Base-by-base conservation (phyloP, 2,113 vertebrate genomes). In the Recurvirostra avosetta region DNA sequence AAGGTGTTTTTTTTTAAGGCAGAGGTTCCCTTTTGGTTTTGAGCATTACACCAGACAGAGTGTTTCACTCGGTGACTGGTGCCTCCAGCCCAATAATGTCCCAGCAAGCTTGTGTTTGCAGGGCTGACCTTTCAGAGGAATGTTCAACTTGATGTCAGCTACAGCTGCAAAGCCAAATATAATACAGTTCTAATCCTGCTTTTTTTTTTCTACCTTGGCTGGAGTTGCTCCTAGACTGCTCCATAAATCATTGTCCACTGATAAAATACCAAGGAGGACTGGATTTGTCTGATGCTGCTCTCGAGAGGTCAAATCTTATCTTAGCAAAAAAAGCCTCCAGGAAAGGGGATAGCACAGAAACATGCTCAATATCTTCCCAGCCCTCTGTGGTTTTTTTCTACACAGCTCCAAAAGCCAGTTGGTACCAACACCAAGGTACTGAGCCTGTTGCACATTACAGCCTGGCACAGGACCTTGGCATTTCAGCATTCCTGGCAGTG, bases 261-360 rank as follows among this genome's bases (percentile, higher is more conserved):
- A 92, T 84, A 86, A 96, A 94, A 91, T 92, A 86, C 86, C 72
- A 50, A 49, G 5, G n/a, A 21, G 36, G 26, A 3, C 50, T 71
- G 40, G 32, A 15, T 47, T 92, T 89, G 29, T 72, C 78, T 89
- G n/a, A 38, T 80, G 26, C 38, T 70, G 14, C 45, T 87, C 55
- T 92, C 50, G n/a, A 92, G 38, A 90, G n/a, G 29, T 59, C 73
- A 83, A 58, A 95, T 86, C 82, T 95, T 94, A 74, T 87, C 86
- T 91, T 23, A 34, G n/a, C 27, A 81, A 80, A 94, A 68, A 79
- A 14, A 86, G 34, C 58, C 63, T 17, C 45, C 50, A 41, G 86
- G 52, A 47, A 75, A n/a, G 8, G 40, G 14, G 29, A 36, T 27
- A 86, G 52, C 45, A 45, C 27, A 49, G 72, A 89, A 90, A 41